A percentile compares a stretch with the other conserved stretches of the same genome.
Evolutionary conservation across 2,888 invertebrate species (phyloP).

Genomic region (Ganaspis brasiliensis): DNA sequence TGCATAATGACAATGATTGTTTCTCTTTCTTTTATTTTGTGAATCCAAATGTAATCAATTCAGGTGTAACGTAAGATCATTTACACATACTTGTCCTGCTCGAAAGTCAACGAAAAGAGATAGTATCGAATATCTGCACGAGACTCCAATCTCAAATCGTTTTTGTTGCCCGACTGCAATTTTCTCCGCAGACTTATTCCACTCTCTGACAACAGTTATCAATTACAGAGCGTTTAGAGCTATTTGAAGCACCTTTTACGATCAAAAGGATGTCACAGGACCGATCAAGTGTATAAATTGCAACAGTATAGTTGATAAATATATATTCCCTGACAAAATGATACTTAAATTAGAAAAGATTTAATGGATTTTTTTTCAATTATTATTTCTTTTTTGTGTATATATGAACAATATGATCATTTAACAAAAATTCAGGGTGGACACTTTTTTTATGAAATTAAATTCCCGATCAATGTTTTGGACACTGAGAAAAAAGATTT

Average conservation of each 20-base stretch:
- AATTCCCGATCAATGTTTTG: no score
- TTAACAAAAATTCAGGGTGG: no score
- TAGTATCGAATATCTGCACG: conserved; percentile 25
- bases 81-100: conserved; percentile 13
- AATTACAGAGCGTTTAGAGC: conserved; percentile 54
- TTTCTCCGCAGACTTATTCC: conserved; percentile 17
- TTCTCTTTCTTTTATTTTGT: neutral
- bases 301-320: neutral
- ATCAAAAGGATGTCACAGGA: neutral
- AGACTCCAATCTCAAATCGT: conserved; percentile 27
- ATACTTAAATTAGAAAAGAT: no score
- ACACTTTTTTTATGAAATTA: no score
- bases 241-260: conserved; percentile 18
- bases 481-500: no score
- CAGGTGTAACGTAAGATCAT: conserved; percentile 13
- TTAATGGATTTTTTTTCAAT: no score
- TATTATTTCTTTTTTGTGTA: no score
- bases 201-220: conserved; percentile 52
- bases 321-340: neutral
- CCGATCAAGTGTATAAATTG: conserved; percentile 13
- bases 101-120: conserved; percentile 12
- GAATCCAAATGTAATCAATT: conserved; percentile 17
- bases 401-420: no score
- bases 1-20: conserved; percentile 11
- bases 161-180: conserved; percentile 32